A percentile compares a stretch with the other conserved stretches of the same genome.
Evolutionary conservation across 2,113 vertebrate genomes (phyloP).

Genomic region (Alexandromys fortis): DNA sequence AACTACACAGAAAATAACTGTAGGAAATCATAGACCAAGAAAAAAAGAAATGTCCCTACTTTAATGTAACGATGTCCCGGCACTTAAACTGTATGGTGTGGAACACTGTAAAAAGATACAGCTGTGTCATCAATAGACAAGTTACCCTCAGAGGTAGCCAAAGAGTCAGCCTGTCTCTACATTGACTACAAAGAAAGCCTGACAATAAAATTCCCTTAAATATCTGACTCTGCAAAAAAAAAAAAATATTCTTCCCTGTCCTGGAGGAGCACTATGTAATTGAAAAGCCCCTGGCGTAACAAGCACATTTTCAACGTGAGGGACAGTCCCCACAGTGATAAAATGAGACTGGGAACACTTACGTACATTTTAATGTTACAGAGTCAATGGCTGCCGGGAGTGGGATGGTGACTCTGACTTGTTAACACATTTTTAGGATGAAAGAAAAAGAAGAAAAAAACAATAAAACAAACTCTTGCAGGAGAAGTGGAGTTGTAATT

Average conservation of each 20-base stretch:
- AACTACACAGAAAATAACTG: slow-evolving; percentile 29
- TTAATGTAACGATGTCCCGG: slow-evolving; percentile 55
- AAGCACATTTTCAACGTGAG: slow-evolving; percentile 50
- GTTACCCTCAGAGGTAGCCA: slow-evolving; percentile 66
- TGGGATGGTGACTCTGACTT: neutral
- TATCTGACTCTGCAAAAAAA: slow-evolving; percentile 76
- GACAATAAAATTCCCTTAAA: slow-evolving; percentile 77
- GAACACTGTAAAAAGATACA: slow-evolving; percentile 67
- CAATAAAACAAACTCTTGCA: neutral
- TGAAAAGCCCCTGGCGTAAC: slow-evolving; percentile 55
- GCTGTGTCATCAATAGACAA: slow-evolving; percentile 70
- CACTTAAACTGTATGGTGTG: slow-evolving; percentile 55
- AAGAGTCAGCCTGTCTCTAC: slow-evolving; percentile 66
- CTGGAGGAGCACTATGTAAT: slow-evolving; percentile 61
- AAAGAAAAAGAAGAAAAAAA: neutral
- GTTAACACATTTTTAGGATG: neutral
- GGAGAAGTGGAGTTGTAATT: neutral
- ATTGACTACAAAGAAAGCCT: slow-evolving; percentile 67
- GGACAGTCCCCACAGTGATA: slow-evolving; percentile 50
- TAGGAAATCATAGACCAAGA: slow-evolving; percentile 13
- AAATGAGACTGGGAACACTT: slow-evolving; percentile 61
- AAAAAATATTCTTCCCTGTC: slow-evolving; percentile 35
- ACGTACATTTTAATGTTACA: slow-evolving; percentile 70
- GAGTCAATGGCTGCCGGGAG: slow-evolving; percentile 48
- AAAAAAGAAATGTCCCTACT: slow-evolving; percentile 32